Base-by-base conservation (phyloP, 2,888 invertebrate genomes). In the Abrostola tripartita region DNA sequence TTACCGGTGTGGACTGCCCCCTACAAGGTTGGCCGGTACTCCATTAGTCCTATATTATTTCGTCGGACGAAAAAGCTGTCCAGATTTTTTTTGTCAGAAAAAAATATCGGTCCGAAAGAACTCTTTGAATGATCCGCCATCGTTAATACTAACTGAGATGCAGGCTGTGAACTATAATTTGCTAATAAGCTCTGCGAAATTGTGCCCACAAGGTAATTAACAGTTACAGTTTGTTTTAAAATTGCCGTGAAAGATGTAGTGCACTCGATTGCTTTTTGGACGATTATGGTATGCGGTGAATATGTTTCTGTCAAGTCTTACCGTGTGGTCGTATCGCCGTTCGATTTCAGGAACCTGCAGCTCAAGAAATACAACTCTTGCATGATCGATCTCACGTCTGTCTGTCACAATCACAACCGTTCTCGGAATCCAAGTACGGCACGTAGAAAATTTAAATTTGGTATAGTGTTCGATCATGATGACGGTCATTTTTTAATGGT, bases 71-170 rank as follows among this genome's bases (percentile, higher is more conserved):
- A 79, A 81, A 76, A 78, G 65, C 81, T 68, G 81, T 70, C 74
- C 71, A 63, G 59, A 56, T 54, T 69, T 81, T 24, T 74, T 76
- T 71, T 64, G 41, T 4, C 50, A 38, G 38, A 68, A 76, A 73
- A 81, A 79, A 73, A 62, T 63, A 62, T 64, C 53, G 55, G 9
- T 50, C 44, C 58, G 65, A 68, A 75, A 79, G 79, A 76, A 54
- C 65, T 67, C 78, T 82, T 82, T 81, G 83, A 81, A 62, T 66
- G 66, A 68, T 69, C 83, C 81, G 81, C 61, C 83, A 71, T 79
- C 71, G 74, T 76, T 76, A 78, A 73, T 71, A 44, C 65, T 53
- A 65, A 72, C 65, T 61, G 58, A 57, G 57, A 65, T 56, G 55
- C 61, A 52, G 63, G 72, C 52, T 41, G 68, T 68, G 61, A 73